Conservation (phyloP, 2,888 invertebrate genomes). For the Ellobium chinense region DNA sequence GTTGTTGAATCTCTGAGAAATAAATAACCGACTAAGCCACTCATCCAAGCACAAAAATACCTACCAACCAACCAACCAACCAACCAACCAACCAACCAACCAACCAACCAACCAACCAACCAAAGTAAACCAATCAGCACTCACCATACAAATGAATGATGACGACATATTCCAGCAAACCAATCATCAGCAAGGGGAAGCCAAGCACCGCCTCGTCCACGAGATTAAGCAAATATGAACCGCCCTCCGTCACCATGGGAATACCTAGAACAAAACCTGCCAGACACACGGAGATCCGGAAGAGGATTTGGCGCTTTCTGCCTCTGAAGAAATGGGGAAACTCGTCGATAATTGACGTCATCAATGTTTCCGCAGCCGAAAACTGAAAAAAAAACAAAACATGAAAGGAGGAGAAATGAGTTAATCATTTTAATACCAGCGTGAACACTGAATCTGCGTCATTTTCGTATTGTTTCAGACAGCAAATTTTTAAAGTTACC, state of each 20-base stretch:
- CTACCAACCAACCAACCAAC: too few species aligned
- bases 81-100: too few species aligned
- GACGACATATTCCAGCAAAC: conserved; percentile 59
- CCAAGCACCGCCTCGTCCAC: conserved; percentile 62
- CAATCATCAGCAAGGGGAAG: conserved; percentile 61
- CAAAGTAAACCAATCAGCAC: conserved; percentile 21
- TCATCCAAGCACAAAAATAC: too few species aligned
- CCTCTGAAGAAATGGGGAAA: conserved; percentile 77
- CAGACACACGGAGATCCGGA: conserved; percentile 60
- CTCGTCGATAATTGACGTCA: conserved; percentile 81
- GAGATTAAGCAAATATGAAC: conserved; percentile 62
- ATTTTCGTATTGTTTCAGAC: too few species aligned
- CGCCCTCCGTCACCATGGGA: conserved; percentile 63
- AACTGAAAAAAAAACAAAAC: conserved; percentile 71
- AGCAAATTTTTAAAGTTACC: too few species aligned
- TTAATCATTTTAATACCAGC: too few species aligned
- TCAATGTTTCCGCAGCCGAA: conserved; percentile 81
- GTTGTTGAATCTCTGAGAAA: too few species aligned
- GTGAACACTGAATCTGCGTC: too few species aligned
- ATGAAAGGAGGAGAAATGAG: not conserved
- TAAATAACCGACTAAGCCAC: too few species aligned
- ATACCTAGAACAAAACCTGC: conserved; percentile 76
- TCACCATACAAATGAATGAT: conserved; percentile 64
- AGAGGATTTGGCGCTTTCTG: conserved; percentile 56
- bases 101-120: too few species aligned